These are phyloP conservation scores for Yponomeuta sedellus DNA, from an alignment of 2,888 invertebrate genomes.

Conservation along the genomic window DNA sequence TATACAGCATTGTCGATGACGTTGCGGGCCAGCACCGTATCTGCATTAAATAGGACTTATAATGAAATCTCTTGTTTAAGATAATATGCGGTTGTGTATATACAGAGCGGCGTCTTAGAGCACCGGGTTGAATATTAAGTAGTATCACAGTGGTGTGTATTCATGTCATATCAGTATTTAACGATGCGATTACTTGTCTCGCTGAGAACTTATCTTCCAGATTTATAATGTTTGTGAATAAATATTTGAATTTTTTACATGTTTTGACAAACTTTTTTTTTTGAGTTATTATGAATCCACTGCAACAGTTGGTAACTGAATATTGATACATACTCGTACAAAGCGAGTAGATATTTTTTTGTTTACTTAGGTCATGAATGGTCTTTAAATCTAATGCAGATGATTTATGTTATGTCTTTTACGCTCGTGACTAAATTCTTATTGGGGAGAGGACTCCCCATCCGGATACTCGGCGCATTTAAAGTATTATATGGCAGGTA, in stretches of 20 bases:
- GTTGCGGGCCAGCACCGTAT: slow-evolving; percentile 41
- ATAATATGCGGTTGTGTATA: not conserved
- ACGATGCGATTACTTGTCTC: not conserved
- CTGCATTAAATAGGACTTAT: slow-evolving; percentile 37
- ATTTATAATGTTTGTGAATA: not conserved
- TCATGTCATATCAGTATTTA: slow-evolving; percentile 20
- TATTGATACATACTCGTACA: too few species aligned
- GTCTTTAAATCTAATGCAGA: too few species aligned
- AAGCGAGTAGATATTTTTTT: too few species aligned
- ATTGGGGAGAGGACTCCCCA: too few species aligned
- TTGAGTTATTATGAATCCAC: too few species aligned
- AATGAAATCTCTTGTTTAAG: slow-evolving; percentile 23
- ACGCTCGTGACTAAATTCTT: too few species aligned
- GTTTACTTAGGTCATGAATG: too few species aligned
- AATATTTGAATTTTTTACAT: not conserved
- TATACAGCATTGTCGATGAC: slow-evolving; percentile 45
- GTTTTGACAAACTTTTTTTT: not conserved
- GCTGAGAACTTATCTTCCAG: not conserved
- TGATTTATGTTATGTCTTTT: too few species aligned
- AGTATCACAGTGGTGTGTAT: slow-evolving; percentile 22
- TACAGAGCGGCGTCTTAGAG: slow-evolving; percentile 13
- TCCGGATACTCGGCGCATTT: too few species aligned
- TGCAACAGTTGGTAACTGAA: too few species aligned
- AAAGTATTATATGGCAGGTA: too few species aligned
- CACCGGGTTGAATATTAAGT: slow-evolving; percentile 23